Base-by-base conservation (phyloP, 1,140 invertebrate species). In the Cydia splendana region DNA sequence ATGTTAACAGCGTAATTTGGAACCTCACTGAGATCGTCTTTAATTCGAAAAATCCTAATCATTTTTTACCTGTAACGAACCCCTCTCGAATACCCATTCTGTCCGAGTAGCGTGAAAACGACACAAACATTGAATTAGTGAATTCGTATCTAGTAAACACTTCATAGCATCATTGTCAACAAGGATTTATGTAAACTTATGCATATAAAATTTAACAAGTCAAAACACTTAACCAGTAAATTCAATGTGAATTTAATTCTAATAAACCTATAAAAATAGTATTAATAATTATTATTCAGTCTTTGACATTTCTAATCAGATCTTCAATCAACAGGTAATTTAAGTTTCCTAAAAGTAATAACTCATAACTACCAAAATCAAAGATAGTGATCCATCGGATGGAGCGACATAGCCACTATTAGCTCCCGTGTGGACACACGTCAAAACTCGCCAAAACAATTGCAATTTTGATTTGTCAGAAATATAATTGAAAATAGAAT, bases 31-130 rank as follows among this genome's bases (percentile, higher is more conserved):
- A 75, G 62, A 79, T 71, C 24, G 48, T 67, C 80, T 77, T 78
- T 42, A 53, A 76, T 76, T 69, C 73, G 80, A 82, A 80, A 67
- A 78, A 48, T 38, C 53, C 74, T 75, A 77, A 65, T 30, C 53
- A 0, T 38, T 78, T 75, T 88, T 89, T 92, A 92, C 88, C 89
- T 91, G 88, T 89, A 89, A 82, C 86, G 87, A 83, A 88, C 87
- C 85, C 85, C 91, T 88, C 90, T 88, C 84, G 88, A 87, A 80
- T 88, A 91, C 82, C 87, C 90, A 79, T 90, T 89, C 91, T 91
- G 85, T 89, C 82, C 85, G 79, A 86, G 91, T 89, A 85, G 91
- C 91, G 80, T 86, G 84, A 85, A 92, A 80, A 85, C 84, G 82
- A 80, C 53, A 82, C 76, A 80, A 84, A 84, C 80, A 24, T 81